phyloP scores from a whole-genome alignment of 2,888 invertebrate species.

The Rhimphoctona megacephalus region DNA sequence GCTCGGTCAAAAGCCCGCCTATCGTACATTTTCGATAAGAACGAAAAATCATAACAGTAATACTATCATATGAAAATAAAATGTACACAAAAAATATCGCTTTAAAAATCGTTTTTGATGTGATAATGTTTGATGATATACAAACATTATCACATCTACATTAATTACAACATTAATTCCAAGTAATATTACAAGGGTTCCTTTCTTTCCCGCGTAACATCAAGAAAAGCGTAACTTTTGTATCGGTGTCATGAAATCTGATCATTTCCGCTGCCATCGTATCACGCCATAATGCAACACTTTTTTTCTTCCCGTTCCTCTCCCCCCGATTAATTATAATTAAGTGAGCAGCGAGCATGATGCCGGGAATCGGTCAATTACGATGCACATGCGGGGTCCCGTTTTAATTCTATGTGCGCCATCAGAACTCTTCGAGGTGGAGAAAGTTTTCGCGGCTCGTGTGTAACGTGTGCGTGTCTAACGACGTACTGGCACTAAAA shows the following conservation, averaged over 20 bases:
- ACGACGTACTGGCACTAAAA: conserved; percentile 15
- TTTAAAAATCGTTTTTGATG: not conserved
- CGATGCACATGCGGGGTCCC: conserved; percentile 67
- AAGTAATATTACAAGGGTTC: conserved; percentile 8
- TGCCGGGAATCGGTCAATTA: conserved; percentile 77
- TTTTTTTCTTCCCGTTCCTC: conserved; percentile 15
- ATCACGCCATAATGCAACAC: conserved; percentile 48
- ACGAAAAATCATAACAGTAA: not conserved
- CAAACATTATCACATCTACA: conserved; percentile 19
- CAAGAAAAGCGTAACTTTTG: conserved; percentile 19
- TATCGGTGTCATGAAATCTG: conserved; percentile 45
- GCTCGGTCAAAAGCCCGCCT: conserved; percentile 32
- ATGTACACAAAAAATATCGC: not conserved
- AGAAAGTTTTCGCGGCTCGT: conserved; percentile 73
- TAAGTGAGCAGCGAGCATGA: conserved; percentile 75
- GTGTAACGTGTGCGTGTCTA: conserved; percentile 34
- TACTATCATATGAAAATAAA: not conserved
- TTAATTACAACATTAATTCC: conserved; percentile 11
- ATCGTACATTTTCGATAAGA: conserved; percentile 35
- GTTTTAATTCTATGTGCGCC: conserved; percentile 45
- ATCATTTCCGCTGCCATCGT: conserved; percentile 56
- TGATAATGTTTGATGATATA: conserved; percentile 27
- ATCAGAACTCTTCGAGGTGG: conserved; percentile 61
- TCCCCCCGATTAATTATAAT: conserved; percentile 71
- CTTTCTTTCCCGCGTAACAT: not conserved